Evolutionary conservation across 2,113 vertebrate species (phyloP).

Genomic region (Megaleporinus macrocephalus): DNA sequence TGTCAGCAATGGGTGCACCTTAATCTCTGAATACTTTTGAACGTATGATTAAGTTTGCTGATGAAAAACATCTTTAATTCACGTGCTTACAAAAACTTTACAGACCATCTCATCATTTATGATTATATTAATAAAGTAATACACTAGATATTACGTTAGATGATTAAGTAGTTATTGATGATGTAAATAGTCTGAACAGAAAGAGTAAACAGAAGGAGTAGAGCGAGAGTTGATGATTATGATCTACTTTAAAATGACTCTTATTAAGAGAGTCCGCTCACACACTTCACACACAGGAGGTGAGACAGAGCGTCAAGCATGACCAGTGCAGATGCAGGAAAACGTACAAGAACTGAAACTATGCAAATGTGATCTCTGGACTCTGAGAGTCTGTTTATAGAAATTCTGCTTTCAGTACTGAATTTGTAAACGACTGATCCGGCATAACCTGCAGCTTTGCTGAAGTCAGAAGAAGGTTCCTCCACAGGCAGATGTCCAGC

Average conservation of each 20-base stretch:
- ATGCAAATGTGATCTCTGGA: slow-evolving; percentile 19
- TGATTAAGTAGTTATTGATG: not conserved
- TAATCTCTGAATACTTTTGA: no score
- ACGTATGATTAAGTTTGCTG: no score
- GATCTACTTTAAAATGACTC: not conserved
- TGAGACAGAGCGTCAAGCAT: not conserved
- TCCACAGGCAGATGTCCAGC: no score
- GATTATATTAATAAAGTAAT: slow-evolving; percentile 32
- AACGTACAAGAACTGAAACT: not conserved
- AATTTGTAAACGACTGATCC: not conserved
- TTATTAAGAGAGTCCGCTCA: slow-evolving; percentile 8
- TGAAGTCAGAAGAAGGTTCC: not conserved
- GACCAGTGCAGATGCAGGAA: not conserved
- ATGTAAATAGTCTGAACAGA: not conserved
- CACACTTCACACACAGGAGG: not conserved
- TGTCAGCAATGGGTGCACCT: no score
- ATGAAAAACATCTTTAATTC: no score
- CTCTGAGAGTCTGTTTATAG: slow-evolving; percentile 10
- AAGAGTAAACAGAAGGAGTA: slow-evolving; percentile 12
- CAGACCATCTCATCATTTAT: not conserved
- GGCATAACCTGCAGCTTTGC: not conserved
- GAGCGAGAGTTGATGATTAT: not conserved
- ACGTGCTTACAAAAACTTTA: not conserved
- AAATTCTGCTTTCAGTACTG: not conserved
- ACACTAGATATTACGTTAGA: no score